Conservation (phyloP, 2,888 invertebrate species). For the Hesperia comma region DNA sequence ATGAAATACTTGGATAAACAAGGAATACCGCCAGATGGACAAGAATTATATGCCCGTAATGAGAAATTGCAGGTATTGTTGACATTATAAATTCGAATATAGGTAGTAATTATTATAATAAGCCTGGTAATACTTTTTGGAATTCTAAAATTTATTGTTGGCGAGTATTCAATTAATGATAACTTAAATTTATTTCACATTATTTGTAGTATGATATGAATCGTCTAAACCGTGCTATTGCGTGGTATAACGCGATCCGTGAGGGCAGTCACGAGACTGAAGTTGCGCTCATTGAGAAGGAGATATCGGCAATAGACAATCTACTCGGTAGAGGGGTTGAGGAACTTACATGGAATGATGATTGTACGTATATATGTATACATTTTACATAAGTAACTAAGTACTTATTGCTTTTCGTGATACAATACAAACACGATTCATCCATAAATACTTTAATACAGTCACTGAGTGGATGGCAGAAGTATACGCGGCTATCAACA, state of each 20-base stretch:
- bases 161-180: too few species aligned
- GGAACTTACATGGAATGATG: constrained; percentile 90
- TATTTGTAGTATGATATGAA: constrained; percentile 77
- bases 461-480: constrained; percentile 88
- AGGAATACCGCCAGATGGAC: constrained; percentile 85
- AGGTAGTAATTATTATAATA: too few species aligned
- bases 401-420: too few species aligned
- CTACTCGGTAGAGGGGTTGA: constrained; percentile 87
- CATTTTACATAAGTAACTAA: too few species aligned
- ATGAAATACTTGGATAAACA: constrained; percentile 87
- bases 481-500: constrained; percentile 87
- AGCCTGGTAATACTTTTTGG: too few species aligned
- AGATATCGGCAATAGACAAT: constrained; percentile 89
- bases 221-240: constrained; percentile 85
- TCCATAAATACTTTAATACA: constrained; percentile 45
- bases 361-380: constrained; percentile 87
- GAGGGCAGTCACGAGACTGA: constrained; percentile 90
- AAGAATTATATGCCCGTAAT: constrained; percentile 86
- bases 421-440: too few species aligned
- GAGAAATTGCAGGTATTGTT: constrained; percentile 86
- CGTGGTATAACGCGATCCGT: constrained; percentile 93
- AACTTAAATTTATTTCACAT: neutral
- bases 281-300: constrained; percentile 89
- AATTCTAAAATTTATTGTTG: neutral
- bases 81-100: too few species aligned